phyloP scores from a whole-genome alignment of 2,888 invertebrate species.

The Trachelus troglodyta region DNA sequence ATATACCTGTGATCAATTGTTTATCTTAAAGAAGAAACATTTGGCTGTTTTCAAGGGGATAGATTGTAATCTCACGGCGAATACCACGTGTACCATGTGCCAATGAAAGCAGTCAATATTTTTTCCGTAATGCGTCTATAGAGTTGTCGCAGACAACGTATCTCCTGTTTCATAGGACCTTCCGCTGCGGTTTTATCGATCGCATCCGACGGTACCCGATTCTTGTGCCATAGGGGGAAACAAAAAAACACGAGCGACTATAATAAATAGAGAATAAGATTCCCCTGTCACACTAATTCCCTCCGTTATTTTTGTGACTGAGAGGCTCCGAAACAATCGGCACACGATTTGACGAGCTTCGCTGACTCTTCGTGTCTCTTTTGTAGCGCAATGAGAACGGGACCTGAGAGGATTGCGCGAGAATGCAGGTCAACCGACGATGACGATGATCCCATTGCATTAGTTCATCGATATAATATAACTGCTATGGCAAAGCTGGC shows the following conservation, averaged over 20 bases:
- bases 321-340: neutral
- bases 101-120: neutral
- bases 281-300: neutral
- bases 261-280: neutral
- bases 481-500: neutral
- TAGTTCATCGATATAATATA: neutral
- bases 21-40: neutral
- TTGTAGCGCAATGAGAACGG: neutral
- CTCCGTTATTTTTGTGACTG: neutral
- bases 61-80: neutral
- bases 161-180: neutral
- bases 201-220: neutral
- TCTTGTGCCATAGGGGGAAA: too few relatives aligned
- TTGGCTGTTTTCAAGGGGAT: neutral
- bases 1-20: neutral
- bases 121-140: neutral
- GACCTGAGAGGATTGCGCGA: neutral
- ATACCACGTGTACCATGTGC: neutral
- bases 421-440: slow-evolving; percentile 4
- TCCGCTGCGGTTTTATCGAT: neutral
- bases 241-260: too few relatives aligned
- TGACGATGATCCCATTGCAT: neutral
- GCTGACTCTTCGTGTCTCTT: neutral
- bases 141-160: neutral
- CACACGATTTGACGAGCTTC: neutral